phyloP scores from a whole-genome alignment of 2,888 invertebrate species.

The Ophraella communa region DNA sequence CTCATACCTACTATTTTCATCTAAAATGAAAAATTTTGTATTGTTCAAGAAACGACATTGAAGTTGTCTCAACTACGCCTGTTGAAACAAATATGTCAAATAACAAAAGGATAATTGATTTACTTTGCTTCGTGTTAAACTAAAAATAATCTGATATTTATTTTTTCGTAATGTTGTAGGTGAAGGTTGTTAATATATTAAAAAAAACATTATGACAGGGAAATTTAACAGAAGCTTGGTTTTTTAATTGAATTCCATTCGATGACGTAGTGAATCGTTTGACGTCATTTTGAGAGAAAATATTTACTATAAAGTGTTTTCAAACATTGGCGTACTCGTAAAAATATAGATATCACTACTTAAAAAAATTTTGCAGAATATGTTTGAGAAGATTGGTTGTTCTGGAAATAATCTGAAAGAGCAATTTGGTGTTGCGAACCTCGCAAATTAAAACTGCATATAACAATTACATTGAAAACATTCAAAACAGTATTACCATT shows the following conservation, averaged over 20 bases:
- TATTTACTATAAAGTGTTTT: neutral
- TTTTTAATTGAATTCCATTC: constrained; percentile 22
- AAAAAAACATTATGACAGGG: constrained; percentile 5
- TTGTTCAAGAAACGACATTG: no score
- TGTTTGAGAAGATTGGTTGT: no score
- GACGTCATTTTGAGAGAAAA: neutral
- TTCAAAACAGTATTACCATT: no score
- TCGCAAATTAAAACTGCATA: no score
- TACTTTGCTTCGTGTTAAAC: neutral
- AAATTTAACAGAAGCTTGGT: neutral
- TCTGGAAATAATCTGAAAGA: no score
- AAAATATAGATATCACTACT: no score
- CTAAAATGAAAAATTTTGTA: no score
- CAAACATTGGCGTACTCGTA: neutral
- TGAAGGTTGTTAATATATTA: constrained; percentile 15
- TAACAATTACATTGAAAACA: no score
- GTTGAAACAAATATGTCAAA: neutral
- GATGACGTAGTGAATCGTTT: constrained; percentile 3
- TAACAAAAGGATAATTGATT: constrained; percentile 1
- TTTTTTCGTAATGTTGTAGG: constrained; percentile 9
- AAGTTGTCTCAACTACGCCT: neutral
- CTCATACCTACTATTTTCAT: no score
- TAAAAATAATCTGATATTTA: constrained; percentile 16
- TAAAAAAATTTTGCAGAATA: no score
- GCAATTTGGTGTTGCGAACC: no score